Evolutionary conservation across 2,113 vertebrate genomes (phyloP).

Genomic region (Daphoenositta chrysoptera): DNA sequence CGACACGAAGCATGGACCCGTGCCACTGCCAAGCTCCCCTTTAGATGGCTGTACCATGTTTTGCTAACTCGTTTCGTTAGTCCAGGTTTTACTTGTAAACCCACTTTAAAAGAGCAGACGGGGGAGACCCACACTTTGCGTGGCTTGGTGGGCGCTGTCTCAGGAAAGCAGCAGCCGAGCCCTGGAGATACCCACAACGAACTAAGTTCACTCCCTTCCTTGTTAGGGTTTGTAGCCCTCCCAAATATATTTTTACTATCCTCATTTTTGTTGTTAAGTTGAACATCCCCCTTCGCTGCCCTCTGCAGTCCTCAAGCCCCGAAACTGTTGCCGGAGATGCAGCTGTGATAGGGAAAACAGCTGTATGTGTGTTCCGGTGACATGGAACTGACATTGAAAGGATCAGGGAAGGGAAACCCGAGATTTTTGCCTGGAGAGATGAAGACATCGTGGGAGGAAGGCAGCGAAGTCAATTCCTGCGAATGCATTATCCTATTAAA

Average conservation of each 20-base stretch:
- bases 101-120: neutral
- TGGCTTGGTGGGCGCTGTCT: rapidly evolving
- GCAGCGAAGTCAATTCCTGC: neutral
- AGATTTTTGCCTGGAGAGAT: constrained; percentile 2
- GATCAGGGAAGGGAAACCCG: neutral
- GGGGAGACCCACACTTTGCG: neutral
- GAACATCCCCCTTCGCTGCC: neutral
- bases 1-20: neutral
- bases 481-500: neutral
- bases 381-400: neutral
- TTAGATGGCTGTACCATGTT: neutral
- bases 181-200: neutral
- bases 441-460: constrained; percentile 23
- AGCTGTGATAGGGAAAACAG: constrained; percentile 48
- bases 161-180: neutral
- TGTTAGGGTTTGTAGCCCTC: neutral
- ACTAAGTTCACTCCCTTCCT: neutral
- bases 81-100: neutral
- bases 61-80: neutral
- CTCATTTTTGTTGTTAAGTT: neutral
- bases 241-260: neutral
- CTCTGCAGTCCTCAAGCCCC: neutral
- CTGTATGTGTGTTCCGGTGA: neutral
- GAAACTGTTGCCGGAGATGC: neutral
- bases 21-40: neutral